Base-by-base conservation (phyloP, 2,888 invertebrate genomes). In the Monochamus alternatus region DNA sequence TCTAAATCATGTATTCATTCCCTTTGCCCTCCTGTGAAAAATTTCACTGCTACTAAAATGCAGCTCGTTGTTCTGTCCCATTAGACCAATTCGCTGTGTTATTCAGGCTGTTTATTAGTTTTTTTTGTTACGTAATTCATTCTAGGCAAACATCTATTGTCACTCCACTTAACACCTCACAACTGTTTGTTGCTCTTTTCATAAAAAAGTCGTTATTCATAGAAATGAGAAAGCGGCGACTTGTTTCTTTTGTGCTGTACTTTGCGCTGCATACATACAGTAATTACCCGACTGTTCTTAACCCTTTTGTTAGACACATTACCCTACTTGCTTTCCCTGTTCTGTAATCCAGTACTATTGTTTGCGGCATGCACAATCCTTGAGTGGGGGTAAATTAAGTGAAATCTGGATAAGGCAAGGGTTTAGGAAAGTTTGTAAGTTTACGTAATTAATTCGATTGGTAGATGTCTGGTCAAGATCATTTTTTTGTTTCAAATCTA, bases 111-210 rank as follows among this genome's bases (percentile, higher is more conserved):
- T 14, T 12, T 8, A 43, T 32, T 30, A 38, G 32, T 30, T 30
- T 30, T 14, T 62, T 31, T 47, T 22, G 9, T 9, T 51, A 14
- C 30, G 31, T 31, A 52, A 32, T 32, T 52, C 30, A 12, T 65
- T 31, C 7, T 65, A 30, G 12, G 52, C 66, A 66, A 9, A 55
- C 8, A 66, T n/a, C 12, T 52, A 64, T 64, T 64, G 64, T 66
- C 52, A 52, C 31, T 52, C n/a, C n/a, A 66, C 51, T 66, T 66
- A 66, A 3, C 52, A 32, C 38, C 10, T 66, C 14, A 52, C 52
- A 32, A 52, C 10, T 32, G 66, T 52, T 22, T 32, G 66, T 52
- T 22, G 51, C 52, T 47, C 44, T 66, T 32, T 66, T 66, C 31
- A 9, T 31, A 9, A 52, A 32, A 31, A 66, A 31, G 31, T 32